Evolutionary conservation across 2,888 invertebrate genomes (phyloP), one percentile per base, ranked within the genome.

Genomic region (Crocallis elinguaria): DNA sequence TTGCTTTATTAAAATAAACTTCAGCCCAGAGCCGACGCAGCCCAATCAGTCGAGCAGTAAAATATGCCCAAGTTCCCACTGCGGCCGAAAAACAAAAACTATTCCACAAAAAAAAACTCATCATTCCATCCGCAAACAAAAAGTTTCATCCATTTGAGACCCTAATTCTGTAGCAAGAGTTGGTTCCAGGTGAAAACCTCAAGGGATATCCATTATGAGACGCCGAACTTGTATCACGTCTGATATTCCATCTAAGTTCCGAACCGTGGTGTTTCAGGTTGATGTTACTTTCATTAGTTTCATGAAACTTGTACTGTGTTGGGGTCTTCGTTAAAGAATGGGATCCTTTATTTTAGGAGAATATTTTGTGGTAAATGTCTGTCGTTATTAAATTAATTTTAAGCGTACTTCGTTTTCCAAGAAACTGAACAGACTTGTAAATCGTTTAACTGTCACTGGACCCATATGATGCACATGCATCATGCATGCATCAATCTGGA

Each of bases 231-330:
- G 39, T 48, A 55, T 35, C 52, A 53, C 33, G 53, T 46, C 51
- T 49, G 50, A 44, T 57, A 46, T 57, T 57, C 55, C 46, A 63
- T 60, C 57, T 48, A 62, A 57, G 53, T 60, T 62, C 39, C 29
- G 17, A 42, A 42, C 37, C 36, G 33, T 27, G 48, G 30, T 50
- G 32, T 38, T 48, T 49, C 12, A 49, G 53, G 53, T 53, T 53
- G 53, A 57, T 60, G 57, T 12, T 39, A 38, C 38, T 57, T 50
- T 36, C 35, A 42, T 49, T 42, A 45, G 11, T 48, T 44, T 57
- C 36, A 12, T 16, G 25, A 19, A 49, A 57, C 52, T 53, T 30
- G 16, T n/a, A 9, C 11, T 14, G 29, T 49, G 29, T 29, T 12
- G 8, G 16, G 0, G 6, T 35, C 35, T 35, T 17, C 3, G 35